Evolutionary conservation across 2,888 invertebrate species (phyloP).

Genomic region (Tenthredo distinguenda): DNA sequence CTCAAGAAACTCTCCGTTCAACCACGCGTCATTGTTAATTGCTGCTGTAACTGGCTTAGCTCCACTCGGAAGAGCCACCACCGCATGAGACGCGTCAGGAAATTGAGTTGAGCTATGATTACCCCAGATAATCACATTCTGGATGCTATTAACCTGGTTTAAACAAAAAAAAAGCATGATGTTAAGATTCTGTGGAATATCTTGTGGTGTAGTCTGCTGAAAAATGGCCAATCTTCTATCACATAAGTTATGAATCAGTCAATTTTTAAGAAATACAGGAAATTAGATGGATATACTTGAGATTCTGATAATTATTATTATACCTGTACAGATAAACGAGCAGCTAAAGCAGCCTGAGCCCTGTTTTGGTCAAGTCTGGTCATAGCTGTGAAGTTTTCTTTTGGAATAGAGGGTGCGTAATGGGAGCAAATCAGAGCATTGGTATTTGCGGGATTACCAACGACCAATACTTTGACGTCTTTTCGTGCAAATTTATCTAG

Average conservation of each 20-base stretch:
- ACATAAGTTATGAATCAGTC: neutral
- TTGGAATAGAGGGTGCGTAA: constrained; percentile 97
- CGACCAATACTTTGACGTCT: constrained; percentile 96
- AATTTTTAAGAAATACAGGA: neutral
- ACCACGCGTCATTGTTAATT: constrained; percentile 90
- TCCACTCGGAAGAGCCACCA: constrained; percentile 81
- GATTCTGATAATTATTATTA: neutral
- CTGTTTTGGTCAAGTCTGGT: constrained; percentile 99
- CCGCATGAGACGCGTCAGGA: constrained; percentile 92
- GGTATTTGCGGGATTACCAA: constrained; percentile 99
- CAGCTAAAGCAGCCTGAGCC: constrained; percentile 93
- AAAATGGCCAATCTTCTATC: neutral
- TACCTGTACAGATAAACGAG: constrained; percentile 81
- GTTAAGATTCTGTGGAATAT: neutral
- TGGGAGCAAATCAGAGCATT: constrained; percentile 97
- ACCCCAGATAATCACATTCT: constrained; percentile 98
- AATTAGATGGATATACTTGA: neutral
- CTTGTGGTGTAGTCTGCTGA: neutral
- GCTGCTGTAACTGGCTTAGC: constrained; percentile 84
- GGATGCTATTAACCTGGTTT: constrained; percentile 85
- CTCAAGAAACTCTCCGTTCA: constrained; percentile 91
- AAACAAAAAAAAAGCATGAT: neutral
- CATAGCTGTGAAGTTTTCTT: constrained; percentile 98
- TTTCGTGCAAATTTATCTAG: constrained; percentile 94
- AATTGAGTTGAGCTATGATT: constrained; percentile 99